Conservation (phyloP, 2,797 vertebrate genomes). For the Ciconia nigra region DNA sequence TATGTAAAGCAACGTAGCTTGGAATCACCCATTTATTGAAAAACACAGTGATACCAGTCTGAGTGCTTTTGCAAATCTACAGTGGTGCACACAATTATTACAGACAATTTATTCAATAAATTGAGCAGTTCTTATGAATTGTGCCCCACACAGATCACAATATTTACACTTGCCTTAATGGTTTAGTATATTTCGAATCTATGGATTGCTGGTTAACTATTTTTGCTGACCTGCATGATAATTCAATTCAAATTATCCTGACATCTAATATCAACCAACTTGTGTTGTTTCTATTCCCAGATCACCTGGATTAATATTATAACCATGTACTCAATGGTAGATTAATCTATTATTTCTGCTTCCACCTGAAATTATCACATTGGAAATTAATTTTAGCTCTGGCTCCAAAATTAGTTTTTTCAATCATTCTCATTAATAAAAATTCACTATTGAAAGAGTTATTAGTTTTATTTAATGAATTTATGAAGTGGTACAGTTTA, state of each 20-base stretch:
- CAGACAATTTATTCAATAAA: background rate
- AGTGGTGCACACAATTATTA: background rate
- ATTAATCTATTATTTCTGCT: background rate
- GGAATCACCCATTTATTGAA: background rate
- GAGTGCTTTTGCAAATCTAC: background rate
- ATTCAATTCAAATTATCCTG: background rate
- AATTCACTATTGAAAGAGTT: background rate
- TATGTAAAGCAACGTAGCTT: background rate
- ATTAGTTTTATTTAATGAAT: background rate
- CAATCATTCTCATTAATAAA: background rate
- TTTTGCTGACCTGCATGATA: background rate
- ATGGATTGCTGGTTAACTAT: background rate
- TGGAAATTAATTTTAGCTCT: background rate
- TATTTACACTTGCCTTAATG: background rate
- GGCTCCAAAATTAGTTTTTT: background rate
- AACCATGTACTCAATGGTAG: background rate
- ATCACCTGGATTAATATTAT: background rate
- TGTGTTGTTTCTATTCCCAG: background rate
- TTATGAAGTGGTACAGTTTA: background rate
- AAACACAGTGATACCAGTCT: background rate
- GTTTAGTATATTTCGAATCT: background rate
- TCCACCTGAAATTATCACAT: background rate
- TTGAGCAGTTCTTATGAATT: background rate
- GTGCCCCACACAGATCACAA: background rate
- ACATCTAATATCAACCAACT: background rate